Conservation (phyloP, 2,888 invertebrate genomes). For the Spicauda simplicius region DNA sequence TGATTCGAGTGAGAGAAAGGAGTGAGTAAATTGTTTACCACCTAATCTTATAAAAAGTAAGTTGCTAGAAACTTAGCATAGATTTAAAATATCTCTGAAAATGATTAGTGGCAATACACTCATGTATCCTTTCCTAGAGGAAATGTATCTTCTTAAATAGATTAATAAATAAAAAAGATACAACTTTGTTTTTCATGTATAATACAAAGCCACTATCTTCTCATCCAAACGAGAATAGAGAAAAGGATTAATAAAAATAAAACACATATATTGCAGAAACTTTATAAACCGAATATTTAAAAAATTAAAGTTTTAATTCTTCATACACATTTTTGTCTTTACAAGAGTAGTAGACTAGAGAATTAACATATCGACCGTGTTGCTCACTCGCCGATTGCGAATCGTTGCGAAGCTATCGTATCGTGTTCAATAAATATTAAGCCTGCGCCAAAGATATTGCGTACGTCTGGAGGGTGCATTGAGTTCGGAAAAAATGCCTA, state of each 20-base stretch:
- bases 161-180: no score
- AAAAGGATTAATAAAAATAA: conserved; percentile 46
- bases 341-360: conserved; percentile 83
- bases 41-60: no score
- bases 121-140: no score
- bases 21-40: no score
- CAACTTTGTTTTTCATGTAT: no score
- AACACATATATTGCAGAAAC: conserved; percentile 71
- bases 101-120: no score
- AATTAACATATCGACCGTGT: conserved; percentile 77
- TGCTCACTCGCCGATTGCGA: conserved; percentile 65
- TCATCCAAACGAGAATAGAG: background rate
- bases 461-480: background rate
- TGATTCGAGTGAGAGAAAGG: no score
- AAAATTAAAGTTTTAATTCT: conserved; percentile 75
- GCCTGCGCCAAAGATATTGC: conserved; percentile 3
- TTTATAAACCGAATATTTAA: conserved; percentile 81
- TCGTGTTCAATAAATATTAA: conserved; percentile 44
- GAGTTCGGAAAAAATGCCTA: background rate
- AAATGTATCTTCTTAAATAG: no score
- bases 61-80: no score
- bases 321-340: conserved; percentile 78
- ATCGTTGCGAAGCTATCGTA: conserved; percentile 64
- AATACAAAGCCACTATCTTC: no score
- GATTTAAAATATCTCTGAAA: no score